These are phyloP conservation scores for Tanaodytes sp. DNA, from an alignment of 2,888 invertebrate genomes.

Conservation along the genomic window DNA sequence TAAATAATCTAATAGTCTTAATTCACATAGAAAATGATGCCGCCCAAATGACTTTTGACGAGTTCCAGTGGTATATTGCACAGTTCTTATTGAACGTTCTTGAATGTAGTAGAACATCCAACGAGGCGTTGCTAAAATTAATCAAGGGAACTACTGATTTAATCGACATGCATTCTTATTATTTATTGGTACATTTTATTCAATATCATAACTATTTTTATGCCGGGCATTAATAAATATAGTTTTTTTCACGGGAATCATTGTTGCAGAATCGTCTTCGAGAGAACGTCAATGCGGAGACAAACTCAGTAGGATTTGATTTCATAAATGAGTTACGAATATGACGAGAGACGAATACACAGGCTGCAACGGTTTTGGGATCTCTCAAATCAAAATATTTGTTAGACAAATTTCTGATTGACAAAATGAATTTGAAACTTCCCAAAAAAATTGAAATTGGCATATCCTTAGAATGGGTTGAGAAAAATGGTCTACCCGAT, in stretches of 20 bases:
- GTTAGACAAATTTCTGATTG: slow-evolving; percentile 19
- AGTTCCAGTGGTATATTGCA: slow-evolving; percentile 5
- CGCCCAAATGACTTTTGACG: not conserved
- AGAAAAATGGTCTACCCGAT: slow-evolving; percentile 1
- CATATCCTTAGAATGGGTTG: slow-evolving; percentile 4
- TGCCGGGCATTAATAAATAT: too few species aligned
- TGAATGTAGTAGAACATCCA: slow-evolving; percentile 11
- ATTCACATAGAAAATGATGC: not conserved
- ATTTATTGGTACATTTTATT: slow-evolving; percentile 9
- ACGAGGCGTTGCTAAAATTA: slow-evolving; percentile 6
- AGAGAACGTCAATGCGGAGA: not conserved
- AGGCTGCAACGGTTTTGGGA: not conserved
- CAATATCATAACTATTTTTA: too few species aligned
- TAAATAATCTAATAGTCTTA: too few species aligned
- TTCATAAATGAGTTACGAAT: not conserved
- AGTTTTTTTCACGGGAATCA: too few species aligned
- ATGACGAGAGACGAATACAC: not conserved
- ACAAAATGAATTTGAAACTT: slow-evolving; percentile 10
- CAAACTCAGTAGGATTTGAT: not conserved
- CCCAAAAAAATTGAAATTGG: slow-evolving; percentile 17
- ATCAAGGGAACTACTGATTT: slow-evolving; percentile 10
- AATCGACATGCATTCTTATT: slow-evolving; percentile 3
- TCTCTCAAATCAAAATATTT: slow-evolving; percentile 17
- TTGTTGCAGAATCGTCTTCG: not conserved
- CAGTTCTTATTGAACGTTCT: slow-evolving; percentile 16